Base-by-base conservation (phyloP, 2,797 vertebrate species). In the Amniataba percoides region DNA sequence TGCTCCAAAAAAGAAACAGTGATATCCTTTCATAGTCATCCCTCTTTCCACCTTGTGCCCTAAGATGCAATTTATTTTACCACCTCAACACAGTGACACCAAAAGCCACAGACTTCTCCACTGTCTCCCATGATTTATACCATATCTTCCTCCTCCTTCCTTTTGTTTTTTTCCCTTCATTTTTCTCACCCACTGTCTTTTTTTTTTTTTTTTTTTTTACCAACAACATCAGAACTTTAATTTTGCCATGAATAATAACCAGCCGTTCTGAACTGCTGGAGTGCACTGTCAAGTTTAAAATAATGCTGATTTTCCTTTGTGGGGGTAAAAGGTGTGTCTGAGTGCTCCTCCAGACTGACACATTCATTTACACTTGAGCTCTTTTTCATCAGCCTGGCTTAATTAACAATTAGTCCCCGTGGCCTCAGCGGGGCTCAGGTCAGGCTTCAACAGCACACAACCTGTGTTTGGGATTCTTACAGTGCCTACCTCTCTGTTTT, bases 341-440 rank as follows among this genome's bases (percentile, higher is more conserved):
- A 87, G 89, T 66, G 85, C 84, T 85, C 77, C 76, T 85, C 78
- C 84, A 87, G 40, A 82, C 82, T 92, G 90, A 90, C 90, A 89
- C 85, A 45, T 89, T 86, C 88, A 92, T 92, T 94, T 89, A 91
- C 89, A 90, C 90, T 92, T 77, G 63, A 91, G 82, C 80, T 91
- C 76, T 73, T 88, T 92, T 87, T 92, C 87, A 93, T 93, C 87
- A 88, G 69, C 60, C 39, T 3, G 8, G 66, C 78, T 90, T 92
- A 92, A 93, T 93, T 92, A 89, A 90, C 89, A 92, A 92, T 93
- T 90, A 92, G 88, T 84, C 67, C 43, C 70, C 78, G 74, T 75
- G 82, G 82, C 85, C 92, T 84, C 83, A 5, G 42, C 39, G 71
- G 80, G 70, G 71, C 87, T 88, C 78, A 72, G 85, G 82, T 88